phyloP scores from a whole-genome alignment of 2,797 vertebrate species.

The Falco columbarius region DNA sequence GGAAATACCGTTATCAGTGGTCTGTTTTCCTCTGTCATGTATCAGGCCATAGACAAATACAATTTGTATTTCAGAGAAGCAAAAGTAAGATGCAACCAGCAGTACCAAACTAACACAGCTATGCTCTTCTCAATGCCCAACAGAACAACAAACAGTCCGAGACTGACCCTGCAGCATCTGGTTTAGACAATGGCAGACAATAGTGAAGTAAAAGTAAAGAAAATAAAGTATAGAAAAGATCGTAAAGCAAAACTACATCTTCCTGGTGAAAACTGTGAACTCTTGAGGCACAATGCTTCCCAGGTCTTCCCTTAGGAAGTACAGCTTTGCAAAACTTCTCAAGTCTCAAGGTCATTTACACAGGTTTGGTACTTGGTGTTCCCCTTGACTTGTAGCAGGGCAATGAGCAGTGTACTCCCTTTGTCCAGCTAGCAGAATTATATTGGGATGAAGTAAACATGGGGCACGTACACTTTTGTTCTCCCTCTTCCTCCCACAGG shows the following conservation, averaged over 20 bases:
- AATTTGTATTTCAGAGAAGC: neutral
- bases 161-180: neutral
- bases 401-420: neutral
- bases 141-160: neutral
- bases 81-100: neutral
- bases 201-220: neutral
- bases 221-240: neutral
- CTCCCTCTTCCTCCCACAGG: conserved; percentile 4
- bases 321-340: neutral
- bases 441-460: conserved; percentile 7
- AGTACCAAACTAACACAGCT: neutral
- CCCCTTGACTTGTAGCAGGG: neutral
- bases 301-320: neutral
- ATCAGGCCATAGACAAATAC: neutral
- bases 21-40: neutral
- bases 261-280: neutral
- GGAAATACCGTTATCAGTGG: neutral
- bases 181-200: neutral
- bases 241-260: neutral
- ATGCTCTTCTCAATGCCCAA: neutral
- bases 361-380: neutral
- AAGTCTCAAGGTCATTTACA: neutral
- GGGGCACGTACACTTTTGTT: neutral
- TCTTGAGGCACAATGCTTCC: neutral
- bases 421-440: conserved; percentile 13